phyloP scores from a whole-genome alignment of 2,888 invertebrate genomes.

The Microctonus brassicae region DNA sequence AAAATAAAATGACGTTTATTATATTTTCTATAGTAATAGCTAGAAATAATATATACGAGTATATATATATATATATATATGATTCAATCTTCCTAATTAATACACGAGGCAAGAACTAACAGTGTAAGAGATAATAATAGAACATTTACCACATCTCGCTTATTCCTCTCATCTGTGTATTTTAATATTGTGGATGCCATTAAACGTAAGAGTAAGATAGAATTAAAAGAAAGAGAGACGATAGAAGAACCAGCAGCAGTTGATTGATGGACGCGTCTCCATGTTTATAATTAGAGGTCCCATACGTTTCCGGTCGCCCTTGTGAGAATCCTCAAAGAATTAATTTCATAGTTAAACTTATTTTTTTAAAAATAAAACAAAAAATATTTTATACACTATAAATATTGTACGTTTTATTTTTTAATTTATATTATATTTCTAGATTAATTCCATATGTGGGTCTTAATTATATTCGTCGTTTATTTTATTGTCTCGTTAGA shows the following conservation, averaged over 20 bases:
- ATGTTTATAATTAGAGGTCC: conserved; percentile 67
- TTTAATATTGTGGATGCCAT: not conserved
- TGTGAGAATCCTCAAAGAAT: conserved; percentile 29
- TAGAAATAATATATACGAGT: too few species aligned
- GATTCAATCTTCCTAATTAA: conserved; percentile 22
- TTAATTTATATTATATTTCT: not conserved
- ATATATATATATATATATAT: too few species aligned
- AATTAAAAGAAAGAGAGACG: conserved; percentile 15
- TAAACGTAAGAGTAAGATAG: not conserved
- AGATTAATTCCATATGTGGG: not conserved
- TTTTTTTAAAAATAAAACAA: not conserved
- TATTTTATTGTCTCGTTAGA: not conserved
- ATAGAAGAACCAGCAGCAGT: conserved; percentile 36
- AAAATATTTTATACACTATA: not conserved
- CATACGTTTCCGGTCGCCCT: conserved; percentile 37
- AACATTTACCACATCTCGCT: conserved; percentile 12
- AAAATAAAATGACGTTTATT: too few species aligned
- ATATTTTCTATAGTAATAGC: too few species aligned
- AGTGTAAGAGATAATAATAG: conserved; percentile 30
- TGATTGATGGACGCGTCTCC: conserved; percentile 68
- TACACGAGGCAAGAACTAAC: not conserved
- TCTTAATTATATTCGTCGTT: not conserved
- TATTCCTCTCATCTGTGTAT: not conserved
- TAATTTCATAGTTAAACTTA: conserved; percentile 8
- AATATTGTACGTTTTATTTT: not conserved